A percentile compares a stretch with the other conserved stretches of the same genome.
Evolutionary conservation across 2,888 invertebrate genomes (phyloP).

Genomic region (Blomia tropicalis): DNA sequence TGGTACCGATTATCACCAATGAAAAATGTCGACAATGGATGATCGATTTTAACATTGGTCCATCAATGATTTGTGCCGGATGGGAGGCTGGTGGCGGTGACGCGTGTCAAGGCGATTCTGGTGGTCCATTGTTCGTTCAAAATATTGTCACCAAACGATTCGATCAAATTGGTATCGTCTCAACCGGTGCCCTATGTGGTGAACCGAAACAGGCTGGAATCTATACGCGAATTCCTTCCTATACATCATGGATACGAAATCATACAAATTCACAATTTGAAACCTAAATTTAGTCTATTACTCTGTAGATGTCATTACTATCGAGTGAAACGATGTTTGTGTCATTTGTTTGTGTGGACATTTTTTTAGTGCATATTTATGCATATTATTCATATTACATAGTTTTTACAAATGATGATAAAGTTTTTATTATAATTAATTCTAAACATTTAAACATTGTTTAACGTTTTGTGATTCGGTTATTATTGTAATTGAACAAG

Average conservation of each 20-base stretch:
- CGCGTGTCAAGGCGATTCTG: conserved; percentile 28
- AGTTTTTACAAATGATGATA: too few species aligned
- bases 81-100: conserved; percentile 28
- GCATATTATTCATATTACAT: not conserved
- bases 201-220: conserved; percentile 22
- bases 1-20: conserved; percentile 27
- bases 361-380: too few species aligned
- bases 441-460: too few species aligned
- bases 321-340: too few species aligned
- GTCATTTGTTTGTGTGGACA: too few species aligned
- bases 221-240: conserved; percentile 1
- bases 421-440: too few species aligned
- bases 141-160: not conserved
- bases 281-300: too few species aligned
- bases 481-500: too few species aligned
- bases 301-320: too few species aligned
- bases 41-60: conserved; percentile 23
- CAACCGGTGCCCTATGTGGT: conserved; percentile 26
- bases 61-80: conserved; percentile 29
- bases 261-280: too few species aligned
- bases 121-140: conserved; percentile 26
- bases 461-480: too few species aligned
- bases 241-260: conserved; percentile 22
- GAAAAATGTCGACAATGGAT: conserved; percentile 27
- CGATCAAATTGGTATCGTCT: conserved; percentile 26